Evolutionary conservation across 2,888 invertebrate genomes (phyloP).

Genomic region (Ochropleura leucogaster): DNA sequence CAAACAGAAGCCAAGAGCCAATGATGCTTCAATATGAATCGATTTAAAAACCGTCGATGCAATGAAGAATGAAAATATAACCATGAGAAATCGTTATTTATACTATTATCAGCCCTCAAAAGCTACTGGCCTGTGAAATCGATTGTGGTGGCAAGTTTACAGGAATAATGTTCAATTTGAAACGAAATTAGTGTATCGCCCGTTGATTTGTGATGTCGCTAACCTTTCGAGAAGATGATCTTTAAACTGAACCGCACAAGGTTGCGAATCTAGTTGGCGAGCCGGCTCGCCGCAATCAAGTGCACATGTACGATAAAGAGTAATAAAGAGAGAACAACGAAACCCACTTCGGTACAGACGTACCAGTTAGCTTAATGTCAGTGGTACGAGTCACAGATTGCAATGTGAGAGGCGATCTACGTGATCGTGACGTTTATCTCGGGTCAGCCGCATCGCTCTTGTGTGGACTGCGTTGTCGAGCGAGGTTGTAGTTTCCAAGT

Average conservation of each 20-base stretch:
- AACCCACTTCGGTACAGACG: slow-evolving; percentile 36
- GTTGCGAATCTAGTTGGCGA: slow-evolving; percentile 28
- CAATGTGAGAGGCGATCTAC: slow-evolving; percentile 43
- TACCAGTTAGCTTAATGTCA: slow-evolving; percentile 31
- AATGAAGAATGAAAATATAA: slow-evolving; percentile 29
- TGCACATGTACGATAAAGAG: slow-evolving; percentile 11
- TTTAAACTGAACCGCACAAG: slow-evolving; percentile 47
- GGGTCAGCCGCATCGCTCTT: neutral
- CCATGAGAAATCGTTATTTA: slow-evolving; percentile 21
- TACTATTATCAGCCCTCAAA: slow-evolving; percentile 39
- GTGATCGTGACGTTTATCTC: slow-evolving; percentile 39
- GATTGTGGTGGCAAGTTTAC: slow-evolving; percentile 41
- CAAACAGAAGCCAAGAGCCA: slow-evolving; percentile 33
- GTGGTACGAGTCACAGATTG: slow-evolving; percentile 32
- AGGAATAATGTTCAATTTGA: slow-evolving; percentile 38
- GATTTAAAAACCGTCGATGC: slow-evolving; percentile 24
- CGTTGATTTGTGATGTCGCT: slow-evolving; percentile 45
- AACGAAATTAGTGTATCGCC: slow-evolving; percentile 28
- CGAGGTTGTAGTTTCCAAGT: no score
- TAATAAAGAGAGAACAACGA: slow-evolving; percentile 38
- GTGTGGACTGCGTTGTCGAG: neutral
- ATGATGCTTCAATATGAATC: slow-evolving; percentile 31
- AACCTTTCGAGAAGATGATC: slow-evolving; percentile 46
- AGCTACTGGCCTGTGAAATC: slow-evolving; percentile 52
- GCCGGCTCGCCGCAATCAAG: slow-evolving; percentile 19